Evolutionary conservation across 2,797 vertebrate genomes (phyloP).

Genomic region (Megaceryle alcyon): DNA sequence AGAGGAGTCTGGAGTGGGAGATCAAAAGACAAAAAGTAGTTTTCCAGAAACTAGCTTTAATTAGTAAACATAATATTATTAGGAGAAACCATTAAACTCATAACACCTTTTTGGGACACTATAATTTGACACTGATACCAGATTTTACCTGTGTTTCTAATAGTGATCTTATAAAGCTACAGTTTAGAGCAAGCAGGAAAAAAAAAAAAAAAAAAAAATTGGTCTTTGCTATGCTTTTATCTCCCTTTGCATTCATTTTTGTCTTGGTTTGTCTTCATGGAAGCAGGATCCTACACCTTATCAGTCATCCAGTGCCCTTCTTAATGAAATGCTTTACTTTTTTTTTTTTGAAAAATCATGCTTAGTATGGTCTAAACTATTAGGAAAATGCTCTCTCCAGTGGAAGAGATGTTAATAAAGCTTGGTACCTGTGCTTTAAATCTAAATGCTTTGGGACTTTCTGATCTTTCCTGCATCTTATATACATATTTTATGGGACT

Average conservation of each 20-base stretch:
- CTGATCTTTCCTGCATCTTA: background rate
- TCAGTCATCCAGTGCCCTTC: background rate
- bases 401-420: background rate
- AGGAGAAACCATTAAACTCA: background rate
- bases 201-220: background rate
- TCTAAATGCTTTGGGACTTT: background rate
- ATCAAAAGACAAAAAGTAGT: background rate
- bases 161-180: background rate
- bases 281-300: background rate
- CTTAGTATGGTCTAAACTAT: background rate
- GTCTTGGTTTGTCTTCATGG: background rate
- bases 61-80: background rate
- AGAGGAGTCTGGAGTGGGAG: background rate
- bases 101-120: background rate
- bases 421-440: background rate
- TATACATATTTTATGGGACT: background rate
- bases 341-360: background rate
- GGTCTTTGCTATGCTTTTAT: background rate
- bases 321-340: background rate
- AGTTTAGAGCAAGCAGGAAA: background rate
- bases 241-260: background rate
- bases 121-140: background rate
- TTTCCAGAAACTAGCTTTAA: background rate
- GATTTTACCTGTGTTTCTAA: background rate
- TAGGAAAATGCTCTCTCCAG: background rate